A percentile compares a stretch with the other conserved stretches of the same genome.
Evolutionary conservation across 1,140 invertebrate species (phyloP).

Genomic region (Papilio xuthus): DNA sequence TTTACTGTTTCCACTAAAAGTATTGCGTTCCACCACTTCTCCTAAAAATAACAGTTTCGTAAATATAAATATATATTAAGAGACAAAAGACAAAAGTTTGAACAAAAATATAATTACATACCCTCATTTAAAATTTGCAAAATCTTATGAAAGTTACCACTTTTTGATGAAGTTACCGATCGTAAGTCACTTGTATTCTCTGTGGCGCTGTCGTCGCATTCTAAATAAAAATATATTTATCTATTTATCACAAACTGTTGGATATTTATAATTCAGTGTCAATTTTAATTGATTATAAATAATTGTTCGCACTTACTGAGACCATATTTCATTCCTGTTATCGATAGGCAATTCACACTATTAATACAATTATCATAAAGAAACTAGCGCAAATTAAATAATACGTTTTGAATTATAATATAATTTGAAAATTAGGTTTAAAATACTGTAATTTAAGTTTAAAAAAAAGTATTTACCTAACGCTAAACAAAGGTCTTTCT

Average conservation of each 20-base stretch:
- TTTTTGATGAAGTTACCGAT: background rate
- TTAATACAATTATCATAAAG: constrained; percentile 25
- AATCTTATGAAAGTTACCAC: constrained; percentile 44
- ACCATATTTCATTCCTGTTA: constrained; percentile 38
- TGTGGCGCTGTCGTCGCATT: constrained; percentile 20
- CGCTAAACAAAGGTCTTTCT: constrained; percentile 24
- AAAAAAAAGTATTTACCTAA: constrained; percentile 13
- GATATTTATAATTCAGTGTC: constrained; percentile 23
- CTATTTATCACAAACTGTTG: constrained; percentile 27
- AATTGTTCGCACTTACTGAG: constrained; percentile 35
- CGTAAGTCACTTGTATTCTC: background rate
- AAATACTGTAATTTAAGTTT: background rate
- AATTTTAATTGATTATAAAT: constrained; percentile 29
- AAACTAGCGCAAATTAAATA: background rate
- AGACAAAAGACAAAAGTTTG: background rate
- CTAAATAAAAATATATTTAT: constrained; percentile 26
- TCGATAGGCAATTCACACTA: constrained; percentile 31
- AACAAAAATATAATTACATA: constrained; percentile 35
- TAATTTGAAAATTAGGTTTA: background rate
- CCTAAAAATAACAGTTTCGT: constrained; percentile 43
- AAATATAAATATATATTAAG: background rate
- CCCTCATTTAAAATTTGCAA: constrained; percentile 48
- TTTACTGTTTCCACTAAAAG: constrained; percentile 41
- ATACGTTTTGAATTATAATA: background rate
- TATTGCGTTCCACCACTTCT: constrained; percentile 46